A percentile compares a stretch with the other conserved stretches of the same genome.
These are phyloP conservation scores for Bombus cullumanus DNA, from an alignment of 1,140 invertebrate genomes.

Conservation along the genomic window DNA sequence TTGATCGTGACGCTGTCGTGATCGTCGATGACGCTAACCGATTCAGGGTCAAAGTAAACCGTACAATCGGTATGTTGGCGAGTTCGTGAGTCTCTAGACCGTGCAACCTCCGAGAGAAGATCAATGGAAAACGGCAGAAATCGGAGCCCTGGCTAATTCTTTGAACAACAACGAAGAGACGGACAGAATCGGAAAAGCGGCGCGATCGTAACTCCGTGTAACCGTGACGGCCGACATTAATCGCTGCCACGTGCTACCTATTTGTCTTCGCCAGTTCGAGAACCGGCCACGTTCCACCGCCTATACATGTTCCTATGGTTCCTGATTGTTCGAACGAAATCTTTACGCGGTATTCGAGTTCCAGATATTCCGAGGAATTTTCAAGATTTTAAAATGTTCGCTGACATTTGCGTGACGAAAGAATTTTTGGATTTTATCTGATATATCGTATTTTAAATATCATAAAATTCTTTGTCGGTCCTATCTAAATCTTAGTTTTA, in stretches of 20 bases:
- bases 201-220: conserved; percentile 16
- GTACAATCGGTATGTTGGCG: neutral
- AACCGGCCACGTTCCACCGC: neutral
- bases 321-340: neutral
- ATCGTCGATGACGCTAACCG: conserved; percentile 33
- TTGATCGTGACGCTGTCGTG: no score
- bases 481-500: no score
- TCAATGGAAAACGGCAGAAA: conserved; percentile 21
- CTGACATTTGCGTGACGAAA: neutral
- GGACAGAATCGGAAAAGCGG: conserved; percentile 28
- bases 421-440: neutral
- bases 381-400: neutral
- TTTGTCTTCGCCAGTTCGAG: conserved; percentile 43
- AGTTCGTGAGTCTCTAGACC: neutral
- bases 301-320: neutral
- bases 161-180: neutral
- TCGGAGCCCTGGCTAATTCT: neutral
- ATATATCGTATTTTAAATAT: no score
- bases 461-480: no score
- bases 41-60: conserved; percentile 47
- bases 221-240: conserved; percentile 42
- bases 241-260: conserved; percentile 59
- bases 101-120: neutral
- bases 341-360: neutral
- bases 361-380: neutral